phyloP scores from a whole-genome alignment of 2,113 vertebrate genomes.

The Nipponia nippon region DNA sequence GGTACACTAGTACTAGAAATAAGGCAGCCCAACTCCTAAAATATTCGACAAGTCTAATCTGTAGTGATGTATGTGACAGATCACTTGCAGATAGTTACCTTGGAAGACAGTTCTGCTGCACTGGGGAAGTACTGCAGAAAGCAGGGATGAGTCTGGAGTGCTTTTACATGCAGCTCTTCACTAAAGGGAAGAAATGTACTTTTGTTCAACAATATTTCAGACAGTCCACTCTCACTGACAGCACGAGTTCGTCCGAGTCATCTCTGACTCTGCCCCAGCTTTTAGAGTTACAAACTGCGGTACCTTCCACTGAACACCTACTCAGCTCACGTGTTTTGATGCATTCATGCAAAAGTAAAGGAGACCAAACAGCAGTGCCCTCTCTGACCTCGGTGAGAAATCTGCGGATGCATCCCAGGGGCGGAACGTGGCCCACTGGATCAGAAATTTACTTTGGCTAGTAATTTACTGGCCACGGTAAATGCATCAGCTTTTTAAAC shows the following conservation, averaged over 20 bases:
- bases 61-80: neutral
- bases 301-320: neutral
- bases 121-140: constrained; percentile 61
- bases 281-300: neutral
- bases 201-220: neutral
- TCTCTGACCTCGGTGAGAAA: neutral
- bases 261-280: neutral
- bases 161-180: constrained; percentile 75
- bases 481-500: neutral
- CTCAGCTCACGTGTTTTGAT: neutral
- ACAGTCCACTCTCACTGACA: neutral
- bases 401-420: neutral
- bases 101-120: constrained; percentile 67
- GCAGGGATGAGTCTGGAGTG: constrained; percentile 73
- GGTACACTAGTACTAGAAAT: neutral
- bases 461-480: neutral
- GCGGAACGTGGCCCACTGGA: neutral
- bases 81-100: constrained; percentile 52
- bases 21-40: neutral
- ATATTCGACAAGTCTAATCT: neutral
- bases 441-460: neutral
- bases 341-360: neutral
- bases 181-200: constrained; percentile 62
- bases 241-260: neutral
- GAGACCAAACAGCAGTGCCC: neutral